Conservation (phyloP, 2,797 vertebrate genomes). For the Myotis myotis region DNA sequence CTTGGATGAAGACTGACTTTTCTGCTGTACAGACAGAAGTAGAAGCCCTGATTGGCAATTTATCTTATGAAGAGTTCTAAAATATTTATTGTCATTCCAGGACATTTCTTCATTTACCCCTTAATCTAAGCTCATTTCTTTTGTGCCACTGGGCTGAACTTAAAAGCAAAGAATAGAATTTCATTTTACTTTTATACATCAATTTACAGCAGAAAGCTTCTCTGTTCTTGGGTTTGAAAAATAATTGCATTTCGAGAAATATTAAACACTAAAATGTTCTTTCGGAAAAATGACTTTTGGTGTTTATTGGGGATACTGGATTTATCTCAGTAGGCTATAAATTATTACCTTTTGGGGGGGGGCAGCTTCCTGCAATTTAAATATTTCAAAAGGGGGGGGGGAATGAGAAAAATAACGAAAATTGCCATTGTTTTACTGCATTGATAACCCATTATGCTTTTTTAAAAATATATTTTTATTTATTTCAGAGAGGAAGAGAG, state of each 20-base stretch:
- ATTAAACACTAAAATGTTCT: conserved; percentile 32
- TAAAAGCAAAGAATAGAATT: conserved; percentile 35
- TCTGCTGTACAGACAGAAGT: conserved; percentile 63
- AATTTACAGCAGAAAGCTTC: conserved; percentile 3
- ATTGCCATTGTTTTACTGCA: background rate
- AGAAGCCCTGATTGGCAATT: conserved; percentile 63
- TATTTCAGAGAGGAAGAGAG: too few relatives aligned
- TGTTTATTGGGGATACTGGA: background rate
- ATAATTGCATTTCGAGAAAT: conserved; percentile 51
- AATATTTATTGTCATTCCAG: conserved; percentile 74
- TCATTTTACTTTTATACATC: conserved; percentile 34
- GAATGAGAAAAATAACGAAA: conserved; percentile 11
- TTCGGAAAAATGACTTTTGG: conserved; percentile 46
- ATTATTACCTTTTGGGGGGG: background rate
- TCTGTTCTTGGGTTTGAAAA: conserved; percentile 18
- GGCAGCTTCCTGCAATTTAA: conserved; percentile 26
- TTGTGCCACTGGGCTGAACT: conserved; percentile 43
- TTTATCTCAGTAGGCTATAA: background rate
- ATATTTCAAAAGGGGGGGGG: background rate
- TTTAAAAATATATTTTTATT: background rate
- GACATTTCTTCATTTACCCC: conserved; percentile 72
- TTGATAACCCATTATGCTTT: background rate
- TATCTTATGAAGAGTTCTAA: conserved; percentile 67
- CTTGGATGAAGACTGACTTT: conserved; percentile 72
- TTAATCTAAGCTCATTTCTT: conserved; percentile 64